A percentile compares a stretch with the other conserved stretches of the same genome.
These are phyloP conservation scores for Acanthisitta chloris DNA, from an alignment of 2,113 vertebrate genomes.

Conservation along the genomic window DNA sequence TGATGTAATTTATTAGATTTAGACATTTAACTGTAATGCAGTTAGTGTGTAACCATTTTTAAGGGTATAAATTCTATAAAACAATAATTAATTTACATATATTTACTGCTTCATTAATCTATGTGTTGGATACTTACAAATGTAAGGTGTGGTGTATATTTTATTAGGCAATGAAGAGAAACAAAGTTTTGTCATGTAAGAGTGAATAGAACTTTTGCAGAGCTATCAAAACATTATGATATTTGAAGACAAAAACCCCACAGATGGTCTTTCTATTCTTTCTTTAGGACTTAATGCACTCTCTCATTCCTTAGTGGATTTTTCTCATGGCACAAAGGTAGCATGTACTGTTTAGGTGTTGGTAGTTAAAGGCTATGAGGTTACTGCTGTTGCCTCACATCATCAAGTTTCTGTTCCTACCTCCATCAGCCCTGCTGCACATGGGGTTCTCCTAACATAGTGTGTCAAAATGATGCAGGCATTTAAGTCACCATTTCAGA, in stretches of 20 bases:
- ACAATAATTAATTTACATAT: background rate
- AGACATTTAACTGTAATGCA: background rate
- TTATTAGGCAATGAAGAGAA: background rate
- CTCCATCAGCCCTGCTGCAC: background rate
- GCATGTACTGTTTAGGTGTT: background rate
- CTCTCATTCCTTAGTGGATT: background rate
- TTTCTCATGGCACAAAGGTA: background rate
- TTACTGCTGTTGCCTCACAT: fast-evolving
- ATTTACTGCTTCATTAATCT: background rate
- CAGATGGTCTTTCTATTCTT: background rate
- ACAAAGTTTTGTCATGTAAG: background rate
- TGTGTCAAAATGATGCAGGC: background rate
- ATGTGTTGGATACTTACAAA: background rate
- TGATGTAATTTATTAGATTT: conserved; percentile 16
- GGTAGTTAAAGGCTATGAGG: background rate
- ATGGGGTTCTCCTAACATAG: background rate
- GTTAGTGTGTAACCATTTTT: background rate
- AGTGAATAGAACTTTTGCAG: background rate
- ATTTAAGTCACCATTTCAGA: background rate
- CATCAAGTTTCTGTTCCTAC: background rate
- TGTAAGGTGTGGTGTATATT: background rate
- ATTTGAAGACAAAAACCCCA: fast-evolving
- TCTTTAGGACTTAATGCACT: background rate
- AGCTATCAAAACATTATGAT: background rate
- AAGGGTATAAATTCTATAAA: background rate